Evolutionary conservation across 2,113 vertebrate species (phyloP), one percentile per base, ranked within the genome.

Genomic region (Rhinichthys klamathensis): DNA sequence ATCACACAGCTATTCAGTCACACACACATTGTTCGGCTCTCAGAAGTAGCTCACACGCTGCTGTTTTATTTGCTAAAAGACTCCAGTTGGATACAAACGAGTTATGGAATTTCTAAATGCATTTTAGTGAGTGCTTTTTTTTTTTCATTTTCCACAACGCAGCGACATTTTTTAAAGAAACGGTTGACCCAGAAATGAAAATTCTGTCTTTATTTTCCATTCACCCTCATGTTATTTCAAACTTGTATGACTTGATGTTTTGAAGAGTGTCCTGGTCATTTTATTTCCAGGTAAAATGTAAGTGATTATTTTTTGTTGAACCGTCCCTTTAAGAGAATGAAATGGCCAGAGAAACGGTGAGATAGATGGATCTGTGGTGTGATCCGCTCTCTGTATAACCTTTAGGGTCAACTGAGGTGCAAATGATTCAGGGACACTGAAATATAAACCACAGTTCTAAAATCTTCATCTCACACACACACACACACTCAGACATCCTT

Each of bases 401-500:
- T 91, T 80, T 46, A 87, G 75, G 93, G 93, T 94, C 93, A 93
- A 92, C 93, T 88, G 92, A 92, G 92, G 94, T 93, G 92, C 91
- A 93, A 94, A 94, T 94, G 92, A 94, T 90, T 92, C 89, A 86
- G 85, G 92, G 91, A 91, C 90, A 91, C 91, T 90, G 84, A 83
- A 85, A 69, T 38, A 61, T 83, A 61, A 80, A 74, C 77, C 78
- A 49, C 67, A 80, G 49, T 87, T 87, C 89, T 63, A 60, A 79
- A 85, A 92, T 90, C 91, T 88, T 91, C 88, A 86, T 87, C 79
- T 80, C 79, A 80, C 79, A 61, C 77, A 83, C 30, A 30, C 23
- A 81, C 77, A 83, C 30, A 30, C 23, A 81, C 75, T 78, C 74
- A 72, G 32, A 44, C 46, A 65, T 86, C 84, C 72, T 63, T 44